A percentile compares a stretch with the other conserved stretches of the same genome.
Evolutionary conservation across 1,140 invertebrate species (phyloP).

Genomic region (Drosophila carrolli): DNA sequence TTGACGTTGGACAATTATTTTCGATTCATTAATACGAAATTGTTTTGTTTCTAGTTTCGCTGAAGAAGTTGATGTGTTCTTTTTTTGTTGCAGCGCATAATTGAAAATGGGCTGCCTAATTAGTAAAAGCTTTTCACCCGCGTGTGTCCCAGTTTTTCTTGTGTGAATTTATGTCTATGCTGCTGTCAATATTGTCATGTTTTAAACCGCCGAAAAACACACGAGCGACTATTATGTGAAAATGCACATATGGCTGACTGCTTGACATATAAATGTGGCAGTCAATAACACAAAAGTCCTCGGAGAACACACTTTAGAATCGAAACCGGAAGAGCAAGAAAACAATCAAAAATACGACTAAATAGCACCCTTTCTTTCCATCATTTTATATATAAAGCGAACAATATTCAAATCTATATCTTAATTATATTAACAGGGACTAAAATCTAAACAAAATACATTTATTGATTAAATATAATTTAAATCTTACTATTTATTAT

Average conservation of each 20-base stretch:
- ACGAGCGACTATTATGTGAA: slow-evolving; percentile 68
- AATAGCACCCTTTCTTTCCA: neutral
- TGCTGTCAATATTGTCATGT: slow-evolving; percentile 55
- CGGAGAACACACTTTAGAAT: slow-evolving; percentile 61
- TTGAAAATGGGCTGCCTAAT: slow-evolving; percentile 72
- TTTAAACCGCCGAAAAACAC: slow-evolving; percentile 55
- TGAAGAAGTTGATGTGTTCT: slow-evolving; percentile 15
- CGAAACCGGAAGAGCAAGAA: slow-evolving; percentile 14
- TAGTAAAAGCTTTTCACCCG: slow-evolving; percentile 59
- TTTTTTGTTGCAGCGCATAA: slow-evolving; percentile 40
- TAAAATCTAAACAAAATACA: too few relatives aligned
- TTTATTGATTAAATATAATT: too few relatives aligned
- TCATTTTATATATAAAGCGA: too few relatives aligned
- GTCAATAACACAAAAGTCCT: slow-evolving; percentile 65
- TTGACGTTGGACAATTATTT: slow-evolving; percentile 44
- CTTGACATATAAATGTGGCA: slow-evolving; percentile 69
- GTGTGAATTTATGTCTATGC: slow-evolving; percentile 22
- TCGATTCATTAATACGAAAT: slow-evolving; percentile 47
- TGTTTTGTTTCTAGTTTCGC: slow-evolving; percentile 20
- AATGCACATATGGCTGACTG: slow-evolving; percentile 67
- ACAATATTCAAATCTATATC: too few relatives aligned
- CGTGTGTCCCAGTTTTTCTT: slow-evolving; percentile 23
- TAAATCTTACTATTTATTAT: too few relatives aligned
- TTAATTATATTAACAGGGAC: too few relatives aligned
- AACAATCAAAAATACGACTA: neutral